Evolutionary conservation across 2,113 vertebrate genomes (phyloP), one percentile per base, ranked within the genome.

Genomic region (Ifrita kowaldi): DNA sequence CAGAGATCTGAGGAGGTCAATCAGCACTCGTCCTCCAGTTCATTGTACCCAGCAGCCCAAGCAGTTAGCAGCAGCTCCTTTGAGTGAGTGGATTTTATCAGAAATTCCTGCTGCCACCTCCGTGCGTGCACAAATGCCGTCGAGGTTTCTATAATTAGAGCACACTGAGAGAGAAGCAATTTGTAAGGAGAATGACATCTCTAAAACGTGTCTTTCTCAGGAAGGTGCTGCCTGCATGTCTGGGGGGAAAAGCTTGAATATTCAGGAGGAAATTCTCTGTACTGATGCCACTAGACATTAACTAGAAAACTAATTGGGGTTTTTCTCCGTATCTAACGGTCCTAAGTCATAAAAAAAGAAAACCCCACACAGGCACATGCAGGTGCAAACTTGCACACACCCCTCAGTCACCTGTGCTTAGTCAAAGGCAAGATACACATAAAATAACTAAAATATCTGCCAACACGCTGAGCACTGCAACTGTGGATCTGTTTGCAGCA

Each of bases 81-180:
- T 28, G 75, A 94, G 76, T 11, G 68, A 77, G 83, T 49, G 77
- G 91, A 92, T 91, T 89, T 68, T 75, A 67, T 84, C 93, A 89
- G 73, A 86, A 90, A 86, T 68, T 67, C 68, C 83, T 59, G 64
- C 59, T 62, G 57, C 75, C 12, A 4, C 63, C 78, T 89, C 74
- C 5, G 3, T 23, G 44, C 3, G 0, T 11, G 28, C 78, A 46
- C 64, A 70, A 49, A 28, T n/a, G 20, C 52, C 6, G 1, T 7
- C 16, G n/a, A 68, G 44, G 73, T 44, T 92, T 71, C 89, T 91
- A 56, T 89, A 89, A 91, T 82, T 91, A 93, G 81, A 82, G 87
- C 49, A 53, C 50, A 64, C 53, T 2, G 1, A 73, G 76, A 87
- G 47, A 87, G 77, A 92, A 84, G 84, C 44, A 63, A 63, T 91